A percentile compares a stretch with the other conserved stretches of the same genome.
phyloP scores from a whole-genome alignment of 1,140 invertebrate genomes.

The Microplitis demolitor region DNA sequence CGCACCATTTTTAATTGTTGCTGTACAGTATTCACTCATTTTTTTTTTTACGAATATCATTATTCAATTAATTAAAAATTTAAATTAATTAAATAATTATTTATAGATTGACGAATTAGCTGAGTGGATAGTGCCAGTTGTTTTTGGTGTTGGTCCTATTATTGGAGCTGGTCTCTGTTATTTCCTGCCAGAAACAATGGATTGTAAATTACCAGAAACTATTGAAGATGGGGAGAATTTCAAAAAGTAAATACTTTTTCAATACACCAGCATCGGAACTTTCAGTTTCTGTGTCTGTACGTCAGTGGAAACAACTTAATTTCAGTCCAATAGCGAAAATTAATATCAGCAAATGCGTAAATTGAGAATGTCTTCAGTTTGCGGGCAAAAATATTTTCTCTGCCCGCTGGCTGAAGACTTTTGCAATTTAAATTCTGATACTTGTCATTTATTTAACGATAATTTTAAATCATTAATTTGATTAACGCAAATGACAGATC shows the following conservation, averaged over 20 bases:
- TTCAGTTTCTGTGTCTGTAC: too few relatives aligned
- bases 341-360: too few relatives aligned
- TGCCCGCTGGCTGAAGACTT: too few relatives aligned
- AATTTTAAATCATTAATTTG: too few relatives aligned
- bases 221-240: slow-evolving; percentile 66
- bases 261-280: too few relatives aligned
- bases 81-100: background rate
- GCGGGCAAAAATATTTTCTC: too few relatives aligned
- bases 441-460: too few relatives aligned
- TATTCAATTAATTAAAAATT: background rate
- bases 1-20: slow-evolving; percentile 66
- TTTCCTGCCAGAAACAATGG: slow-evolving; percentile 67
- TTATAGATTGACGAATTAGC: slow-evolving; percentile 39
- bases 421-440: too few relatives aligned
- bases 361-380: too few relatives aligned
- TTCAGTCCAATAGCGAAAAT: too few relatives aligned
- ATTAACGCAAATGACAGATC: too few relatives aligned
- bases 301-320: too few relatives aligned
- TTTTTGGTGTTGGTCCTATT: slow-evolving; percentile 64
- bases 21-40: slow-evolving; percentile 48
- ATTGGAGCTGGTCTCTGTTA: slow-evolving; percentile 63
- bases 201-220: slow-evolving; percentile 66
- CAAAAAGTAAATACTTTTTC: slow-evolving; percentile 48
- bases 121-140: slow-evolving; percentile 61
- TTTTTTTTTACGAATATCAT: background rate